Conservation (phyloP, 2,888 invertebrate species). For the Pocota personata region DNA sequence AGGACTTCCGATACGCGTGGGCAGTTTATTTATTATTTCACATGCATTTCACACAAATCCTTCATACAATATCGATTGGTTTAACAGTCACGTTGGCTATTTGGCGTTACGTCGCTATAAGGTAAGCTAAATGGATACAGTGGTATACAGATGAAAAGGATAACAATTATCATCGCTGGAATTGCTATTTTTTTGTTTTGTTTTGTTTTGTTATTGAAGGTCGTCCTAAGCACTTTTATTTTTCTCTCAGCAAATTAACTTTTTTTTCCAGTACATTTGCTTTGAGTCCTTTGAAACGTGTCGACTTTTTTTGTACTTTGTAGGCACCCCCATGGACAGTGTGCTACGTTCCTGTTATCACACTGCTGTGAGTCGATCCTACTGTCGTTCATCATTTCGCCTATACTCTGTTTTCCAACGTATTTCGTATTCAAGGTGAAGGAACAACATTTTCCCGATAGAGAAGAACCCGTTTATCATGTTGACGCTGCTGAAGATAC, state of each 20-base stretch:
- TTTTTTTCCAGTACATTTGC: not conserved
- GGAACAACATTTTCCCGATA: constrained; percentile 79
- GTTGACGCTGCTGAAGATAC: constrained; percentile 80
- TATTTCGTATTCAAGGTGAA: constrained; percentile 88
- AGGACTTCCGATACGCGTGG: constrained; percentile 94
- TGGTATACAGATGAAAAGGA: not conserved
- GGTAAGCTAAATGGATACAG: constrained; percentile 84
- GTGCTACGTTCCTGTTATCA: constrained; percentile 89
- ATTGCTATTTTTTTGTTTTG: constrained; percentile 14
- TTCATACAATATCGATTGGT: constrained; percentile 96
- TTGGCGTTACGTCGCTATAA: constrained; percentile 94
- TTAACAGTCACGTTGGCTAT: constrained; percentile 95
- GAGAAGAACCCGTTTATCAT: constrained; percentile 78
- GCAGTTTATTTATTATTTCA: constrained; percentile 93
- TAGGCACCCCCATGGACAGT: constrained; percentile 91
- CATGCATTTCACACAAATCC: constrained; percentile 93
- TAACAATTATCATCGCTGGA: not conserved
- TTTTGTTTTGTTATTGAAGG: not conserved
- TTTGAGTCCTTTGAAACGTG: constrained; percentile 18
- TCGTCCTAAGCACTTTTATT: not conserved
- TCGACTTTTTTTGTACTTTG: constrained; percentile 75
- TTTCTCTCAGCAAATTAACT: not conserved
- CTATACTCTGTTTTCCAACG: constrained; percentile 92
- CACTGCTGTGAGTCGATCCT: constrained; percentile 91
- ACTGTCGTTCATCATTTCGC: constrained; percentile 89